phyloP scores from a whole-genome alignment of 2,797 vertebrate species.

The Sandelia bainsii region DNA sequence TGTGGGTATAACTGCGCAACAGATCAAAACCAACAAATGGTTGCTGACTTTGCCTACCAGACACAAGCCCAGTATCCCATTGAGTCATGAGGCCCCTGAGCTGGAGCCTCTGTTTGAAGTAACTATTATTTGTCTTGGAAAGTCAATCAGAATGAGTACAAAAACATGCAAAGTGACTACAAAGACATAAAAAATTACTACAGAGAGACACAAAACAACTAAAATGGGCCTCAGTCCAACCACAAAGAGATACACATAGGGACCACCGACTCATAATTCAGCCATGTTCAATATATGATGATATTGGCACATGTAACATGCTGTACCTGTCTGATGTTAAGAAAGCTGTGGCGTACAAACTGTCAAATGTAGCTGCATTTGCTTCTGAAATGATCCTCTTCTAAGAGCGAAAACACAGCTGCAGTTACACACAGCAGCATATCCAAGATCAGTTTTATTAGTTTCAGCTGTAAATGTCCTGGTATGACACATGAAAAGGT shows the following conservation, averaged over 20 bases:
- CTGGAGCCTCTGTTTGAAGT: background rate
- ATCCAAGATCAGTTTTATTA: constrained; percentile 1
- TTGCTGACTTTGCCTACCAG: background rate
- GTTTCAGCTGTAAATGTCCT: constrained; percentile 12
- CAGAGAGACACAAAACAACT: too few species aligned
- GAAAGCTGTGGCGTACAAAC: background rate
- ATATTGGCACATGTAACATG: background rate
- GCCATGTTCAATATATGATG: background rate
- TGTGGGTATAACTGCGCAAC: background rate
- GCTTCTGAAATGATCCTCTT: constrained; percentile 1
- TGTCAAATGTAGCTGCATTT: background rate
- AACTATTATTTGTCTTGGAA: background rate
- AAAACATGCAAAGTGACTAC: background rate
- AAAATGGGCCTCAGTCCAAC: background rate
- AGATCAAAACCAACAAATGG: background rate
- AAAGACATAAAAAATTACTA: background rate
- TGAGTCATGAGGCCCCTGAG: background rate
- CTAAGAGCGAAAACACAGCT: constrained; percentile 8
- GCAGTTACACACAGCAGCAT: background rate
- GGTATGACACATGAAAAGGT: constrained; percentile 4
- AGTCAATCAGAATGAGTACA: background rate
- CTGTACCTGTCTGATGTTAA: background rate
- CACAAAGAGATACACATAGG: background rate
- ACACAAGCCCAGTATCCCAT: too few species aligned
- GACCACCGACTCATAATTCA: background rate